Evolutionary conservation across 2,113 vertebrate species (phyloP).

Genomic region (Campylorhamphus procurvoides): DNA sequence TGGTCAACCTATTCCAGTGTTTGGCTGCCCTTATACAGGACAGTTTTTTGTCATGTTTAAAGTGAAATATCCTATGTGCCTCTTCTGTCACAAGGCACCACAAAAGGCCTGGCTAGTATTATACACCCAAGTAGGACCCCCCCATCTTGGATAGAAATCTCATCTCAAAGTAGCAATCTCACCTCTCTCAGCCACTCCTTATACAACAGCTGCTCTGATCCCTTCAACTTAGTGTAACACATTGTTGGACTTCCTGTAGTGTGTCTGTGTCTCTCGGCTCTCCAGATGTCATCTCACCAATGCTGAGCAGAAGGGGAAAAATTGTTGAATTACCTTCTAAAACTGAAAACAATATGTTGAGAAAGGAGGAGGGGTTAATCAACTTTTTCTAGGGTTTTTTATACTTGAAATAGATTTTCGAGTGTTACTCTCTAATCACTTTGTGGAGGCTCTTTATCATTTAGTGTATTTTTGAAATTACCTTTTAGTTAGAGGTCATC

Average conservation of each 20-base stretch:
- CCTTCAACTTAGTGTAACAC: background rate
- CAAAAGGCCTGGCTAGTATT: background rate
- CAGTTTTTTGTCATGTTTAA: background rate
- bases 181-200: no score
- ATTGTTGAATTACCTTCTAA: background rate
- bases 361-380: background rate
- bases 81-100: background rate
- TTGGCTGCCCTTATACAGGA: background rate
- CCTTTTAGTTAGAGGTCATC: background rate
- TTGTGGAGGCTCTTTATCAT: background rate
- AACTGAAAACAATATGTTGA: background rate
- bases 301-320: background rate
- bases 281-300: background rate
- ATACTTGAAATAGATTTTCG: background rate
- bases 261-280: fast-evolving
- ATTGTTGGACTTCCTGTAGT: fast-evolving
- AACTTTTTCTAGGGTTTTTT: background rate
- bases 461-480: background rate
- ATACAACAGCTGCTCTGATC: background rate
- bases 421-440: background rate
- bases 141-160: background rate
- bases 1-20: background rate
- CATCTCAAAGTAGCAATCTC: background rate
- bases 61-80: background rate
- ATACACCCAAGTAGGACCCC: fast-evolving